phyloP scores from a whole-genome alignment of 2,113 vertebrate genomes.

The Cettia cetti region DNA sequence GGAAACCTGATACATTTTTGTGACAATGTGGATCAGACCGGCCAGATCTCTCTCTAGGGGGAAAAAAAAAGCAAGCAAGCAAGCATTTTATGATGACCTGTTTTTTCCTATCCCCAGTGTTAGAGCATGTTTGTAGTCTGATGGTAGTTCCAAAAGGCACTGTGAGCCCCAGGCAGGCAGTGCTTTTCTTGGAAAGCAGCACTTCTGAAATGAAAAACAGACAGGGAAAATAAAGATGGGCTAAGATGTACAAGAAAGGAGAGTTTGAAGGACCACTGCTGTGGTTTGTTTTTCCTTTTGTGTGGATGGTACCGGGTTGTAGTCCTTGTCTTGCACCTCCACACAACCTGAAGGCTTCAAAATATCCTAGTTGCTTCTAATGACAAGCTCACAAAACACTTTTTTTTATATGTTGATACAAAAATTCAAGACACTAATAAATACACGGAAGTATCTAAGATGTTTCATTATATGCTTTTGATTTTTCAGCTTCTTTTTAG shows the following conservation, averaged over 20 bases:
- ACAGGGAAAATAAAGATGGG: background rate
- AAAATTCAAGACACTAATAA: background rate
- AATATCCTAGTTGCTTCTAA: background rate
- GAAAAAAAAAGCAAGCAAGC: background rate
- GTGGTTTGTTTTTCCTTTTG: background rate
- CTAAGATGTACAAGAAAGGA: background rate
- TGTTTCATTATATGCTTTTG: background rate
- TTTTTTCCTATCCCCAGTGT: background rate
- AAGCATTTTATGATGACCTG: background rate
- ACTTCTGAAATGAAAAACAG: slow-evolving; percentile 25
- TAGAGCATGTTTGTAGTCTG: background rate
- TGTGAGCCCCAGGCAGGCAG: background rate
- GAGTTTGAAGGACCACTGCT: background rate
- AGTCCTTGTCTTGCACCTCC: background rate
- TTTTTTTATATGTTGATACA: background rate
- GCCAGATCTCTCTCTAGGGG: background rate
- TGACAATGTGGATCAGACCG: background rate
- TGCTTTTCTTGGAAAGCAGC: slow-evolving; percentile 46
- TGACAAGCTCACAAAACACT: background rate
- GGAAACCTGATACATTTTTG: background rate
- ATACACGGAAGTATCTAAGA: background rate
- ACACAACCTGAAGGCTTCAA: background rate
- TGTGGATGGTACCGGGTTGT: background rate
- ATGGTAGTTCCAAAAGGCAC: background rate
- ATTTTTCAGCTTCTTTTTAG: background rate